Evolutionary conservation across 2,797 vertebrate genomes (phyloP).

Genomic region (Halcyon chelicuti): DNA sequence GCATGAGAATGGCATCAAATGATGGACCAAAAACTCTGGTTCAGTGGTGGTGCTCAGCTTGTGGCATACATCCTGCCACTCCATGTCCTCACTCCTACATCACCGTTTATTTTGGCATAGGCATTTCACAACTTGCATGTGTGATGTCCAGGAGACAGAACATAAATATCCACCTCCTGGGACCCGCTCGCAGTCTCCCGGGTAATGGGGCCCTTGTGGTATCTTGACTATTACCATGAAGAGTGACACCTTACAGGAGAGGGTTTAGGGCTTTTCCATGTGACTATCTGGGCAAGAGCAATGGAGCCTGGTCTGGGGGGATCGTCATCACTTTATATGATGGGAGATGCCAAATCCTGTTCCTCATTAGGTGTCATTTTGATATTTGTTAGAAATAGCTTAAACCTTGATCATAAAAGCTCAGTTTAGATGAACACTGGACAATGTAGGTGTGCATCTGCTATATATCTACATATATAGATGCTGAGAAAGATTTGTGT

Average conservation of each 20-base stretch:
- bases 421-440: neutral
- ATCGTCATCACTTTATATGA: fast-evolving
- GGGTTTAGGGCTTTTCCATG: neutral
- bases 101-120: fast-evolving
- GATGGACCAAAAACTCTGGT: neutral
- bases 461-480: neutral
- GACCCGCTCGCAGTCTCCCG: neutral
- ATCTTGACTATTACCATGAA: neutral
- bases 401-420: neutral
- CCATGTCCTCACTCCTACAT: neutral
- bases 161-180: too few relatives aligned
- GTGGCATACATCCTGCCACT: fast-evolving
- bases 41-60: neutral
- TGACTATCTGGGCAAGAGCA: neutral
- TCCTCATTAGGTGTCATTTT: neutral
- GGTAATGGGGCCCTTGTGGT: neutral
- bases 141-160: neutral
- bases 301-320: neutral
- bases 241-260: neutral
- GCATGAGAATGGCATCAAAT: neutral
- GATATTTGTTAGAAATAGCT: neutral
- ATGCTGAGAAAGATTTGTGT: neutral
- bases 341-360: neutral
- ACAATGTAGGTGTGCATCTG: neutral
- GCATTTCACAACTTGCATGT: neutral